phyloP scores from a whole-genome alignment of 2,797 vertebrate species.

The Anas capensis region DNA sequence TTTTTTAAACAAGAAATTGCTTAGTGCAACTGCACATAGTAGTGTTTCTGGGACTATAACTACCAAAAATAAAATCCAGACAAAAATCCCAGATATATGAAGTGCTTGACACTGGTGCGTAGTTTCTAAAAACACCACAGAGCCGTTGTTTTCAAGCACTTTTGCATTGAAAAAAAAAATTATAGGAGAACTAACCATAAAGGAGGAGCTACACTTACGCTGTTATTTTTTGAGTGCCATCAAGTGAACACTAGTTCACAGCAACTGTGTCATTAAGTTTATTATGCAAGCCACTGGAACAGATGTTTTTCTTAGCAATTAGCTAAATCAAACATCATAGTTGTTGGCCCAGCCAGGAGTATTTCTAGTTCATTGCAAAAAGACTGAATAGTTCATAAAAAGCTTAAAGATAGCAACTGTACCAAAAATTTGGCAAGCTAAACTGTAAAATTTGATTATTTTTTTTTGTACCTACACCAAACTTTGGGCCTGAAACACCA shows the following conservation, averaged over 20 bases:
- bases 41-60: not conserved
- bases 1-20: not conserved
- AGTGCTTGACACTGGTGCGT: not conserved
- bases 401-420: slow-evolving; percentile 3
- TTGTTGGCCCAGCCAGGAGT: slow-evolving; percentile 17
- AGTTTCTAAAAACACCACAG: not conserved
- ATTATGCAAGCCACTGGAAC: slow-evolving; percentile 46
- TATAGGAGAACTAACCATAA: slow-evolving; percentile 19
- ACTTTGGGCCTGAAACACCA: not conserved
- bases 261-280: slow-evolving; percentile 50
- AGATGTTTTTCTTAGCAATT: slow-evolving; percentile 47
- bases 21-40: slow-evolving; percentile 6
- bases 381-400: not conserved
- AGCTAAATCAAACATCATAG: slow-evolving; percentile 19
- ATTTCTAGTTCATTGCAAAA: slow-evolving; percentile 24
- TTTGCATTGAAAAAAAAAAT: not conserved
- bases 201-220: slow-evolving; percentile 49
- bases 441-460: not conserved
- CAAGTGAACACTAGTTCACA: slow-evolving; percentile 36
- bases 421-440: slow-evolving; percentile 47
- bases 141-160: slow-evolving; percentile 1
- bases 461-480: not conserved
- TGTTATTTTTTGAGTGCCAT: slow-evolving; percentile 25
- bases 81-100: not conserved
- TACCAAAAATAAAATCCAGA: slow-evolving; percentile 18